Evolutionary conservation across 2,888 invertebrate genomes (phyloP).

Genomic region (Clunio marinus): DNA sequence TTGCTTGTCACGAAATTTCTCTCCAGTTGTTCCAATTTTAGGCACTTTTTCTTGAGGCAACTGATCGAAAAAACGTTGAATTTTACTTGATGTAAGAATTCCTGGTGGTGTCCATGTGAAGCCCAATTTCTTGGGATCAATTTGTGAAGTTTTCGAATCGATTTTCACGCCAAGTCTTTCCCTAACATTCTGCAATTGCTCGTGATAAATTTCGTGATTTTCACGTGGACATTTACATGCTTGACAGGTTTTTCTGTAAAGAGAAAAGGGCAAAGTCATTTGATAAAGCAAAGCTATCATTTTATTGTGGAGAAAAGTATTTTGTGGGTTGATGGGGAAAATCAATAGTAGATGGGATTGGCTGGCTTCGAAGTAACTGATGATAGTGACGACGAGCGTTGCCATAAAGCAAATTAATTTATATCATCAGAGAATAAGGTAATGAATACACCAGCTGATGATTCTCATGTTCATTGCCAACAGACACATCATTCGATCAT

Average conservation of each 20-base stretch:
- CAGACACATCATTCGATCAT: slow-evolving; percentile 25
- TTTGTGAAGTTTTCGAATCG: slow-evolving; percentile 55
- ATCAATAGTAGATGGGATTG: slow-evolving; percentile 19
- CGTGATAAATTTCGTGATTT: slow-evolving; percentile 83
- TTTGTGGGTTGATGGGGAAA: not conserved
- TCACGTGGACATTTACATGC: slow-evolving; percentile 90
- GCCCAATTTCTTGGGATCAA: slow-evolving; percentile 60
- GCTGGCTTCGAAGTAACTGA: not conserved
- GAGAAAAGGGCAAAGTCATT: not conserved
- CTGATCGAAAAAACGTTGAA: slow-evolving; percentile 88
- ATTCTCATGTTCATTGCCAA: not conserved
- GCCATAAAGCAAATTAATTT: slow-evolving; percentile 11
- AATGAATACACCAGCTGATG: not conserved
- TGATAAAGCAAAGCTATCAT: not conserved
- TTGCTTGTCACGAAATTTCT: slow-evolving; percentile 73
- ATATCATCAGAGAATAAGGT: not conserved
- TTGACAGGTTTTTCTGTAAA: slow-evolving; percentile 84
- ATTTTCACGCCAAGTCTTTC: slow-evolving; percentile 64
- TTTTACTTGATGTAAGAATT: slow-evolving; percentile 55
- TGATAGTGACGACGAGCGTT: not conserved
- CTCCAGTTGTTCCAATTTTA: slow-evolving; percentile 69
- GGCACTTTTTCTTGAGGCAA: slow-evolving; percentile 78
- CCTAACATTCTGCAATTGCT: slow-evolving; percentile 75
- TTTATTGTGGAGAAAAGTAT: not conserved
- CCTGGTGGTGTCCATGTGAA: slow-evolving; percentile 64